Conservation (phyloP, 1,140 invertebrate genomes). For the Orius laevigatus region DNA sequence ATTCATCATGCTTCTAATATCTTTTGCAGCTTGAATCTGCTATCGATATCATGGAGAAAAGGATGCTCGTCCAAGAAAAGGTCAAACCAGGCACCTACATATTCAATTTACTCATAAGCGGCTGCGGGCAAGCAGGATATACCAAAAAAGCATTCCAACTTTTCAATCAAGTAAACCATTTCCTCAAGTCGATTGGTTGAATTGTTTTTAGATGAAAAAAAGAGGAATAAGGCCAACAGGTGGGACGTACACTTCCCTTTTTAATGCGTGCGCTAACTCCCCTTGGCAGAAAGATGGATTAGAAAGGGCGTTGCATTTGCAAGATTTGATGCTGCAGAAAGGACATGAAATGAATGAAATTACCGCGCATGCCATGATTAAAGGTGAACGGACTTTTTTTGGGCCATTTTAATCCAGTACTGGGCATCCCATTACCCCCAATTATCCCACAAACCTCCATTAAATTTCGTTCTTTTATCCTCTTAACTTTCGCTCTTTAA, state of each 20-base stretch:
- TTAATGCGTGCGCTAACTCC: slow-evolving; percentile 74
- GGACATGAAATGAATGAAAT: slow-evolving; percentile 48
- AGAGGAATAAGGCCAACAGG: slow-evolving; percentile 43
- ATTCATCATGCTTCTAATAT: neutral
- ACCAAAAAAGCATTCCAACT: slow-evolving; percentile 69
- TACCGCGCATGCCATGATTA: slow-evolving; percentile 78
- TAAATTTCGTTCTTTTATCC: neutral
- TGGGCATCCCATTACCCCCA: neutral
- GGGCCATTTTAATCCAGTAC: no score
- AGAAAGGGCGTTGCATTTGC: slow-evolving; percentile 42
- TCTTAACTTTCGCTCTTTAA: no score
- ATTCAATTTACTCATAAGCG: slow-evolving; percentile 63
- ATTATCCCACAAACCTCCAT: slow-evolving; percentile 8
- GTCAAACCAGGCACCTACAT: slow-evolving; percentile 61
- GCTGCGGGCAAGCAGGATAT: slow-evolving; percentile 62
- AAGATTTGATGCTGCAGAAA: slow-evolving; percentile 49
- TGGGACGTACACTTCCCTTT: slow-evolving; percentile 63
- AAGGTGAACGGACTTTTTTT: slow-evolving; percentile 33
- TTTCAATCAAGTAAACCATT: slow-evolving; percentile 40
- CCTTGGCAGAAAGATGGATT: slow-evolving; percentile 46
- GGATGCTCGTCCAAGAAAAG: slow-evolving; percentile 55
- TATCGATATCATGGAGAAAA: slow-evolving; percentile 51
- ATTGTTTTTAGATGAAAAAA: slow-evolving; percentile 47
- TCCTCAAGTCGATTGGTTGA: no score
- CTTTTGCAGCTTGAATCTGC: slow-evolving; percentile 37